These are phyloP conservation scores for Pristionchus mayeri DNA, from an alignment of 2,888 invertebrate species.

Conservation along the genomic window DNA sequence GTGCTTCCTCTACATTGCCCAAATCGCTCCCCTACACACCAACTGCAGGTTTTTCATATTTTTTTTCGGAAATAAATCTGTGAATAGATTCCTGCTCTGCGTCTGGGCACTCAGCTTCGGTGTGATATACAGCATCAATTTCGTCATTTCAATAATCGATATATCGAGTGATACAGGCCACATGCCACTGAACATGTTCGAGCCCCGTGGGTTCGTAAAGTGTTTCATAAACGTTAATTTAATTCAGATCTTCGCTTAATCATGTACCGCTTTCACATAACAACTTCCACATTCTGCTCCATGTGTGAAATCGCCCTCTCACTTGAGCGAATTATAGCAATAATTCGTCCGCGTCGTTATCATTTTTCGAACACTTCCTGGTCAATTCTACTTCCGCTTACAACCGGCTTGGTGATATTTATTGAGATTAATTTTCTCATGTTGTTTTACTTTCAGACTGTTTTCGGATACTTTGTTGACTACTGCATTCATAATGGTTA, in stretches of 20 bases:
- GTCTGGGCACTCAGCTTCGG: neutral
- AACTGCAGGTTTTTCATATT: neutral
- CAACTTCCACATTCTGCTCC: neutral
- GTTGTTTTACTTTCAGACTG: neutral
- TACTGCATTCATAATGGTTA: neutral
- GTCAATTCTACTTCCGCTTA: too few species aligned
- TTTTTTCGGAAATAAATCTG: too few species aligned
- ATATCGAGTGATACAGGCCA: neutral
- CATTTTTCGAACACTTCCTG: too few species aligned
- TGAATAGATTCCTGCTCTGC: neutral
- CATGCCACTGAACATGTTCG: neutral
- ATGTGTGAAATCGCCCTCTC: neutral
- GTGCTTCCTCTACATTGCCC: neutral
- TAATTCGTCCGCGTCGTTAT: neutral
- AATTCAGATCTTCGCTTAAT: too few species aligned
- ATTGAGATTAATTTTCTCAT: too few species aligned
- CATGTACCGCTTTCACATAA: neutral
- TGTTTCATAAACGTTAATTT: too few species aligned
- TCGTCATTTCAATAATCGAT: neutral
- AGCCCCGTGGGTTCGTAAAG: neutral
- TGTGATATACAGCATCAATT: neutral
- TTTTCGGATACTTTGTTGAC: neutral
- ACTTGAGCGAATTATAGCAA: neutral
- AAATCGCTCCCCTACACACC: neutral
- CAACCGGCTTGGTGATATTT: too few species aligned